Percentiles rank a stretch among this genome's conserved stretches.
These are phyloP conservation scores for Drosophila neotestacea DNA, from an alignment of 2,888 invertebrate species.

Conservation along the genomic window DNA sequence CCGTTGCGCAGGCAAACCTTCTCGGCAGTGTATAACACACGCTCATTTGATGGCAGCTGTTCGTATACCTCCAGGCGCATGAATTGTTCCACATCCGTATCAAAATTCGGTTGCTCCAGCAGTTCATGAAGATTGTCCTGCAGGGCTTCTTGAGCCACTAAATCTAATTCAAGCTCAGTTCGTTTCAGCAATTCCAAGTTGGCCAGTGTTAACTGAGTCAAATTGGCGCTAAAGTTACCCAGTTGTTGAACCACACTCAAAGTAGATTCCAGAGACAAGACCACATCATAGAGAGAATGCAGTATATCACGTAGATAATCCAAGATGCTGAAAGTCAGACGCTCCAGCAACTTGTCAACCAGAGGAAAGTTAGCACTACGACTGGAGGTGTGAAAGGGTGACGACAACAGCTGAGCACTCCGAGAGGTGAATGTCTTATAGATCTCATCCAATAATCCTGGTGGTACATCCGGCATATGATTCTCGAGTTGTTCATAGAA, in stretches of 20 bases:
- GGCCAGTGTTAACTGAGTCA: slow-evolving; percentile 56
- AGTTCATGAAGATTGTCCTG: slow-evolving; percentile 50
- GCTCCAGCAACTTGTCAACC: slow-evolving; percentile 48
- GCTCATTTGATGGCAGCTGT: slow-evolving; percentile 57
- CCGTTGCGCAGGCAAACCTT: slow-evolving; percentile 72
- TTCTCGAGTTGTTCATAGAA: slow-evolving; percentile 49
- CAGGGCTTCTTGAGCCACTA: slow-evolving; percentile 27
- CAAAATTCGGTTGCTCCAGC: slow-evolving; percentile 41
- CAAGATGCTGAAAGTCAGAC: slow-evolving; percentile 48
- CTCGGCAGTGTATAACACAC: slow-evolving; percentile 58
- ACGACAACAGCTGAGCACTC: slow-evolving; percentile 63
- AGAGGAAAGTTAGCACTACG: slow-evolving; percentile 50
- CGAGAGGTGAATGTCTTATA: slow-evolving; percentile 43
- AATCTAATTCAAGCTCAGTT: slow-evolving; percentile 38
- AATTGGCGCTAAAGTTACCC: slow-evolving; percentile 45
- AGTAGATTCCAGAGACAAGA: slow-evolving; percentile 56
- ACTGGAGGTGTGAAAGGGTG: slow-evolving; percentile 57
- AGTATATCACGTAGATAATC: slow-evolving; percentile 63
- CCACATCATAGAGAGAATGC: slow-evolving; percentile 51
- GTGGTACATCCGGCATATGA: slow-evolving; percentile 35
- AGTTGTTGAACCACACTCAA: slow-evolving; percentile 52
- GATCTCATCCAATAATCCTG: slow-evolving; percentile 32
- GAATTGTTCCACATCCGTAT: slow-evolving; percentile 27
- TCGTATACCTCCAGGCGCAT: slow-evolving; percentile 40
- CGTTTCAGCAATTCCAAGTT: slow-evolving; percentile 60